Conservation (phyloP, 2,113 vertebrate species). For the Ramphastos sulfuratus region DNA sequence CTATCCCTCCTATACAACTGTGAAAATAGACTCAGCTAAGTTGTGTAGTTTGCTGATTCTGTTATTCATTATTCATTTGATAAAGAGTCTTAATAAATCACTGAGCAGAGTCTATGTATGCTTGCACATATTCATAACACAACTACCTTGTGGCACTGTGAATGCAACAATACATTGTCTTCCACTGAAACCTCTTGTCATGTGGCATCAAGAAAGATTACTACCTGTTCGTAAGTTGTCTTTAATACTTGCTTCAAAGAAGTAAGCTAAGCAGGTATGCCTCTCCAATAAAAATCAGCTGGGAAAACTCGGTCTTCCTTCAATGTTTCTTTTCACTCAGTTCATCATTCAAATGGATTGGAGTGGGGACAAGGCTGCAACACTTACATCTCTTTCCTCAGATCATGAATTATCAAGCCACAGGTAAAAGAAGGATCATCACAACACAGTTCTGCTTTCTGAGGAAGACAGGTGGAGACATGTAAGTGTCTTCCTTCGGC, state of each 20-base stretch:
- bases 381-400: neutral
- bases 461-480: neutral
- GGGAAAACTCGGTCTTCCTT: neutral
- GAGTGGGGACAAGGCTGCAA: neutral
- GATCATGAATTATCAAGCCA: neutral
- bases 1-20: neutral
- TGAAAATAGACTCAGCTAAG: constrained; percentile 18
- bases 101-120: neutral
- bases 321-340: neutral
- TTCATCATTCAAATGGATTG: neutral
- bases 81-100: neutral
- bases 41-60: neutral
- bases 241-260: neutral
- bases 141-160: neutral
- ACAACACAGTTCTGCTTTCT: neutral
- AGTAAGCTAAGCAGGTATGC: neutral
- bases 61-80: neutral
- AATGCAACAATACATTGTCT: neutral
- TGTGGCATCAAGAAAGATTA: neutral
- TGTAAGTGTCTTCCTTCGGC: neutral
- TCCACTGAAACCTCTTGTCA: neutral
- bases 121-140: neutral
- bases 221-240: neutral
- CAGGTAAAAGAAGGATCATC: neutral
- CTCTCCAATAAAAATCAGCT: neutral